Evolutionary conservation across 1,140 invertebrate genomes (phyloP).

Genomic region (Paraescarpia echinospica): DNA sequence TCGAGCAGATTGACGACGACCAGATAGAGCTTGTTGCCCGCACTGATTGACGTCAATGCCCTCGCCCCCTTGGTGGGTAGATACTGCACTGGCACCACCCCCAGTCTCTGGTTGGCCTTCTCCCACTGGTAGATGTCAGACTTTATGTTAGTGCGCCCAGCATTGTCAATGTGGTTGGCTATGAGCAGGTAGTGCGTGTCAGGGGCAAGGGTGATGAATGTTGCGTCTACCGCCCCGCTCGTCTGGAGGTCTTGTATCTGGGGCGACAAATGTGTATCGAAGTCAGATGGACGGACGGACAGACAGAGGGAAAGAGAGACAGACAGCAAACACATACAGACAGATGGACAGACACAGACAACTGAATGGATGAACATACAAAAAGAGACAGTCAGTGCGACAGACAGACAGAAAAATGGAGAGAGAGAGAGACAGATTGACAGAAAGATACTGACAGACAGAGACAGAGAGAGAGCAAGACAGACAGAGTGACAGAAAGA

Average conservation of each 20-base stretch:
- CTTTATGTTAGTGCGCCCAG: slow-evolving; percentile 38
- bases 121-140: slow-evolving; percentile 46
- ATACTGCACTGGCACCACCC: slow-evolving; percentile 29
- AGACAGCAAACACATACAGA: too few relatives aligned
- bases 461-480: not conserved
- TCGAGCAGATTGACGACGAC: slow-evolving; percentile 49
- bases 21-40: slow-evolving; percentile 42
- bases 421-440: too few relatives aligned
- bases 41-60: slow-evolving; percentile 37
- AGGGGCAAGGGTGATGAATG: slow-evolving; percentile 34
- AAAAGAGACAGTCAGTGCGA: too few relatives aligned
- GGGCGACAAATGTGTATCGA: not conserved
- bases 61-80: slow-evolving; percentile 32
- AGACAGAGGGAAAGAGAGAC: too few relatives aligned
- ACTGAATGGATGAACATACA: too few relatives aligned
- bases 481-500: slow-evolving; percentile 11
- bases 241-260: slow-evolving; percentile 47
- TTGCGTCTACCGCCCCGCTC: slow-evolving; percentile 43
- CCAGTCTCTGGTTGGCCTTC: slow-evolving; percentile 34
- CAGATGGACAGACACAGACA: too few relatives aligned
- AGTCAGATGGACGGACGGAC: too few relatives aligned
- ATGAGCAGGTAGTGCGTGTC: slow-evolving; percentile 41
- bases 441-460: not conserved
- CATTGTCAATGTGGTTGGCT: slow-evolving; percentile 45
- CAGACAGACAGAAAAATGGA: too few relatives aligned